Evolutionary conservation across 2,888 invertebrate species (phyloP).

Genomic region (Idaea straminata): DNA sequence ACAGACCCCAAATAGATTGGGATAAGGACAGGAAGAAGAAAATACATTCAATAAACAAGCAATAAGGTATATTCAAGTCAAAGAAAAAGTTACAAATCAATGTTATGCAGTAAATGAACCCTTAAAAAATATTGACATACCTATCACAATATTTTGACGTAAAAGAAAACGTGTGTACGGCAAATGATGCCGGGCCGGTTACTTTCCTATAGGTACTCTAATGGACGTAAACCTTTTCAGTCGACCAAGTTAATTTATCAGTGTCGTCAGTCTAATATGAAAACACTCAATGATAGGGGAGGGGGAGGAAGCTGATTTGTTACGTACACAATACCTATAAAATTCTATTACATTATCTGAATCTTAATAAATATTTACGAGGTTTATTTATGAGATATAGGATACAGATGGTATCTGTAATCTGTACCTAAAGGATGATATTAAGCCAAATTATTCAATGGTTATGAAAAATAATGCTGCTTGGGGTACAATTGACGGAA

Average conservation of each 20-base stretch:
- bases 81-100: too few relatives aligned
- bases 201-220: too few relatives aligned
- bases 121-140: too few relatives aligned
- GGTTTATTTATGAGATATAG: slow-evolving; percentile 14
- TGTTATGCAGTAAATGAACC: too few relatives aligned
- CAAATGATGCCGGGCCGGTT: too few relatives aligned
- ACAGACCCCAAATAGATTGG: too few relatives aligned
- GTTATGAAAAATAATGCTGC: slow-evolving; percentile 8
- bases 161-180: too few relatives aligned
- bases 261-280: not conserved
- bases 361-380: slow-evolving; percentile 24
- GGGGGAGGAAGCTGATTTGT: not conserved
- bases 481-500: not conserved
- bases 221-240: not conserved
- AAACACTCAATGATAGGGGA: not conserved
- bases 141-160: too few relatives aligned
- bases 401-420: slow-evolving; percentile 4
- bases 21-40: too few relatives aligned
- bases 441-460: slow-evolving; percentile 2
- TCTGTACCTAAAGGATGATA: not conserved
- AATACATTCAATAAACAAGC: too few relatives aligned
- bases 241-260: not conserved
- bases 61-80: too few relatives aligned
- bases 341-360: slow-evolving; percentile 24
- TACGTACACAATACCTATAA: slow-evolving; percentile 15